phyloP scores from a whole-genome alignment of 1,140 invertebrate genomes.

The Leguminivora glycinivorella region DNA sequence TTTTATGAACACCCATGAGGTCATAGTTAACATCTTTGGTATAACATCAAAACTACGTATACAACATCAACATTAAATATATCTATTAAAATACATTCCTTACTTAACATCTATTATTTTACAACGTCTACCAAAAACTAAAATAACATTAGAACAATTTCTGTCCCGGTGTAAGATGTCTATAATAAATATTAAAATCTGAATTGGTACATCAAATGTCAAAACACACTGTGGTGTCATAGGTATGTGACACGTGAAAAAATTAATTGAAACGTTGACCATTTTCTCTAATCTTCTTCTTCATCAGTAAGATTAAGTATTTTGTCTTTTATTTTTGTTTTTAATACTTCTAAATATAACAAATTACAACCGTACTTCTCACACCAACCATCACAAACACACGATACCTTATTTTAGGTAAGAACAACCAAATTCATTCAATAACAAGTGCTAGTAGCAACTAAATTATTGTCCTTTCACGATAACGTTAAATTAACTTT shows the following conservation, averaged over 20 bases:
- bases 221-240: not conserved
- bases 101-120: slow-evolving; percentile 26
- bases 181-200: not conserved
- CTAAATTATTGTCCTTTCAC: slow-evolving; percentile 39
- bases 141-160: not conserved
- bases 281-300: no score
- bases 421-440: slow-evolving; percentile 5
- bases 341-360: not conserved
- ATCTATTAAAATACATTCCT: slow-evolving; percentile 26
- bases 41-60: slow-evolving; percentile 26
- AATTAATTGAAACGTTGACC: no score
- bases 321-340: not conserved
- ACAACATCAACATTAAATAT: slow-evolving; percentile 27
- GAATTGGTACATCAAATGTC: not conserved
- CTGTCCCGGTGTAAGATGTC: not conserved
- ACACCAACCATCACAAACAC: not conserved
- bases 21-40: not conserved
- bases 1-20: slow-evolving; percentile 4
- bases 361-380: slow-evolving; percentile 1
- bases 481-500: slow-evolving; percentile 39
- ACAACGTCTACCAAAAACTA: slow-evolving; percentile 17
- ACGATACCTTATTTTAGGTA: not conserved
- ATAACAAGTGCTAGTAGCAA: slow-evolving; percentile 29
- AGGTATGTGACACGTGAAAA: no score
- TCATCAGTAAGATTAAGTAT: not conserved